Evolutionary conservation across 2,888 invertebrate genomes (phyloP), one percentile per base, ranked within the genome.

Genomic region (Eupsilia transversa): DNA sequence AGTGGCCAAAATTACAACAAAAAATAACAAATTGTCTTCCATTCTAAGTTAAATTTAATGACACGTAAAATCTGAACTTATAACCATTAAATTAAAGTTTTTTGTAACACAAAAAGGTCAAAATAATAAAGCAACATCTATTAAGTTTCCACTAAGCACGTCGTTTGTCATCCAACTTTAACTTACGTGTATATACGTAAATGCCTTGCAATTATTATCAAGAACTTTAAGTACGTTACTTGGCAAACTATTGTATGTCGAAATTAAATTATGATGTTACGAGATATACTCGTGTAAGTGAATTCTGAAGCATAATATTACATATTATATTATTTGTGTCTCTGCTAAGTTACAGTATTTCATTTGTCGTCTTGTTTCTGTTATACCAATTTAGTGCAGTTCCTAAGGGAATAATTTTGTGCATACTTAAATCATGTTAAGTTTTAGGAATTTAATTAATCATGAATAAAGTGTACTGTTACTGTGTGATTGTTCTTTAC

Each of bases 81-180:
- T 9, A 43, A 56, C 6, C 30, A 70, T 60, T 33, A 56, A 56
- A 57, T 65, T 54, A 70, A 54, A 43, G 38, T 80, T 72, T 68
- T 66, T 80, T 75, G 49, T 54, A 33, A 59, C 14, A 35, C 23
- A 27, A 61, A 70, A 85, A 82, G 86, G 71, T 82, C 83, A 77
- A 60, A 57, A 68, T 76, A 82, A 76, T 56, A 65, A 71, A n/a
- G 30, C 57, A 60, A 59, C 30, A 7, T 63, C 56, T 66, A 67
- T 71, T 59, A 71, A 68, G 52, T 77, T 72, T 57, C 23, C 38
- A 61, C 6, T 68, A 60, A 67, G 35, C 41, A 63, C 30, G 52
- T 85, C 70, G 67, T 80, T 60, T 30, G 77, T 85, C 71, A 82
- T 61, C 23, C 5, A 77, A 65, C n/a, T 61, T 64, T 69, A 27